Conservation (phyloP, 2,113 vertebrate species). For the Poeciliopsis retropinna region DNA sequence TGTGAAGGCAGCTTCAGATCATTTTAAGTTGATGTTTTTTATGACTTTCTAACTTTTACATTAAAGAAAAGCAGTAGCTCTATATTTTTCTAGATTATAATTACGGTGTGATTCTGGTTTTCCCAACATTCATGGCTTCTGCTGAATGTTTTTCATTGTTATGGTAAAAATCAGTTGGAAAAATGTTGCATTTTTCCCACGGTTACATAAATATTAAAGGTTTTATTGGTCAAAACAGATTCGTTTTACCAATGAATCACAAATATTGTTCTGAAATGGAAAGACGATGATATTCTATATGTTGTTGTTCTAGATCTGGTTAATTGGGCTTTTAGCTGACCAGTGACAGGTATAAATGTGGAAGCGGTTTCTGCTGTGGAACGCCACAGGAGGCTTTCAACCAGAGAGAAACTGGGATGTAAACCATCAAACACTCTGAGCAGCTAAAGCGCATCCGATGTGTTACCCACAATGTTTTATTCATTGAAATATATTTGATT, state of each 20-base stretch:
- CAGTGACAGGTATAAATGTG: conserved; percentile 22
- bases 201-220: background rate
- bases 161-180: background rate
- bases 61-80: too few relatives aligned
- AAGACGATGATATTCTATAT: too few relatives aligned
- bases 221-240: background rate
- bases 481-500: conserved; percentile 65
- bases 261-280: too few relatives aligned
- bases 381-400: background rate
- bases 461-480: conserved; percentile 68
- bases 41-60: too few relatives aligned
- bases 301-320: too few relatives aligned
- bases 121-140: too few relatives aligned
- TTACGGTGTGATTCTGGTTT: too few relatives aligned
- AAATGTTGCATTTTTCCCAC: background rate
- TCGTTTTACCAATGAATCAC: too few relatives aligned
- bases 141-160: too few relatives aligned
- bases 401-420: conserved; percentile 9
- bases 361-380: conserved; percentile 6
- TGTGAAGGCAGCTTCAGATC: too few relatives aligned
- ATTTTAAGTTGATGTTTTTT: too few relatives aligned
- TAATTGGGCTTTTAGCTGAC: background rate
- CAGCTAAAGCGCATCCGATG: conserved; percentile 46
- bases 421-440: conserved; percentile 32
- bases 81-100: too few relatives aligned